Percentiles rank a stretch among this genome's conserved stretches.
Conservation (phyloP, 1,140 invertebrate genomes). For the Philaenus spumarius region DNA sequence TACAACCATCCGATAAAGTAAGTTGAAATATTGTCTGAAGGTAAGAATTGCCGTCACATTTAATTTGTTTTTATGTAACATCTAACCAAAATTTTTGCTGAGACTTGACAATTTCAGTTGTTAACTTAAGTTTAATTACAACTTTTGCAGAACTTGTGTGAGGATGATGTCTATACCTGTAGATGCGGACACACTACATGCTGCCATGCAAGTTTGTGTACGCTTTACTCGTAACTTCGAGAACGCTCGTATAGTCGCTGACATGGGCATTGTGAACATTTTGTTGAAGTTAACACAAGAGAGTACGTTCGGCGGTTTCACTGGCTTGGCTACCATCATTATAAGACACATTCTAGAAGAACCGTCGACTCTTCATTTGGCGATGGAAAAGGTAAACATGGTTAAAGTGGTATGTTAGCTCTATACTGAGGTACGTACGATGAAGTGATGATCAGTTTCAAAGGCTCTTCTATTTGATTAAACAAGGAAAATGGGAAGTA, state of each 20-base stretch:
- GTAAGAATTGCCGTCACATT: too few relatives aligned
- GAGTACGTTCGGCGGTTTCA: conserved; percentile 68
- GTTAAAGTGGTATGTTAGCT: too few relatives aligned
- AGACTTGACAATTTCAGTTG: too few relatives aligned
- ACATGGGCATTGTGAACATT: conserved; percentile 63
- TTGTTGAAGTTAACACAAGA: conserved; percentile 64
- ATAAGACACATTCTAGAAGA: conserved; percentile 83
- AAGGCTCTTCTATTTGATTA: too few relatives aligned
- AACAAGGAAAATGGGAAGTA: too few relatives aligned
- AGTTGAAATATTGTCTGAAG: too few relatives aligned
- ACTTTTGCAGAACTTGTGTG: conserved; percentile 53
- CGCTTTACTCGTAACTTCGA: conserved; percentile 70
- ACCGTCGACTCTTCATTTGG: conserved; percentile 59
- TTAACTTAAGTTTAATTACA: neutral
- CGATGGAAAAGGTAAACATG: conserved; percentile 59
- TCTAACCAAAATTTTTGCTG: too few relatives aligned
- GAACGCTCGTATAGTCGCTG: conserved; percentile 66
- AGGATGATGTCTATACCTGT: conserved; percentile 60
- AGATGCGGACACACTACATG: conserved; percentile 71
- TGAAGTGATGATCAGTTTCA: too few relatives aligned
- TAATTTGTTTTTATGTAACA: too few relatives aligned
- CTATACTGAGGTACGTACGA: too few relatives aligned
- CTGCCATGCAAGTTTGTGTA: conserved; percentile 68
- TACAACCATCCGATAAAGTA: too few relatives aligned
- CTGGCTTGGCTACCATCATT: conserved; percentile 70